Evolutionary conservation across 2,797 vertebrate genomes (phyloP).

Genomic region (Margarornis squamiger): DNA sequence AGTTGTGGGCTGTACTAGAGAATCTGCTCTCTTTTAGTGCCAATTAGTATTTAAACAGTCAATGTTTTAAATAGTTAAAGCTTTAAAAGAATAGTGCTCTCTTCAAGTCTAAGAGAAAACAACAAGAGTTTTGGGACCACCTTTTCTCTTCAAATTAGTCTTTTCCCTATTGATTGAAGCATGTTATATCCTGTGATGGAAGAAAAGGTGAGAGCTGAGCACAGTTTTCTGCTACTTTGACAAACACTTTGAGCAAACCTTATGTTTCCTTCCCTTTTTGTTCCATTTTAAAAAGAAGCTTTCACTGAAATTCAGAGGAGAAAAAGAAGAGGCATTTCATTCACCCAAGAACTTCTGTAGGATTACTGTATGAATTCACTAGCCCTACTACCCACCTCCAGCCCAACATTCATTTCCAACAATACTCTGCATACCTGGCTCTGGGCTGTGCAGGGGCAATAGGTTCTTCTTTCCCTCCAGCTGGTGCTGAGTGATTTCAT

Average conservation of each 20-base stretch:
- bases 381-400: not conserved
- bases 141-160: not conserved
- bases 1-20: not conserved
- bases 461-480: slow-evolving; percentile 9
- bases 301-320: not conserved
- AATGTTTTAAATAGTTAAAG: not conserved
- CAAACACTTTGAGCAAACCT: not conserved
- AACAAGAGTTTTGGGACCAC: not conserved
- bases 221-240: not conserved
- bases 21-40: not conserved
- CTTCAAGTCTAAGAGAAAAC: not conserved
- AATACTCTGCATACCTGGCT: not conserved
- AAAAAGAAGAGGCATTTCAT: not conserved
- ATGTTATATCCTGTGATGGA: not conserved
- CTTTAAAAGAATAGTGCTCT: not conserved
- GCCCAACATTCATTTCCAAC: not conserved
- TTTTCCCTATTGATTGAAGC: not conserved
- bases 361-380: not conserved
- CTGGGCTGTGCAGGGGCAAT: not conserved
- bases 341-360: not conserved
- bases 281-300: not conserved
- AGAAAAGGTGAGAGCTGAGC: not conserved
- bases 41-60: not conserved
- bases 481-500: not conserved
- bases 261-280: not conserved